Conservation (phyloP, 2,888 invertebrate species). For the Chouioia cunea region DNA sequence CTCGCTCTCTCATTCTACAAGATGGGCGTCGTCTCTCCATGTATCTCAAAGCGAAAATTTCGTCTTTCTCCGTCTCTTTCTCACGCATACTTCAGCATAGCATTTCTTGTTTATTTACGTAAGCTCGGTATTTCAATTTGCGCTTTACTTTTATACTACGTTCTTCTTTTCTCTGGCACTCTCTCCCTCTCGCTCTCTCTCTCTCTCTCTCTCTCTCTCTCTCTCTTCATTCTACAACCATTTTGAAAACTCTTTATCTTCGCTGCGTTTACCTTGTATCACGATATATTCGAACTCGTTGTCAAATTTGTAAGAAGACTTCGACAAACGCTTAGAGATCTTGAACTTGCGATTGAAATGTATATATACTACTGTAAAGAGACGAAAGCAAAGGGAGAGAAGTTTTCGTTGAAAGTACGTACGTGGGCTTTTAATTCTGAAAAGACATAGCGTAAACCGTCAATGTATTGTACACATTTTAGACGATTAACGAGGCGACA, state of each 20-base stretch:
- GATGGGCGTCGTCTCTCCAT: constrained; percentile 2
- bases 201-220: too few relatives aligned
- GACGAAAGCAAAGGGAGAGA: background rate
- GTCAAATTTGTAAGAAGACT: constrained; percentile 5
- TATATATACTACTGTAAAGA: too few relatives aligned
- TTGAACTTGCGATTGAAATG: constrained; percentile 34
- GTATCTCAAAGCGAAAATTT: constrained; percentile 30
- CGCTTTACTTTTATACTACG: constrained; percentile 10
- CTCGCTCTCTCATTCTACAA: background rate
- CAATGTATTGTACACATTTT: constrained; percentile 5
- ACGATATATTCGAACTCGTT: background rate
- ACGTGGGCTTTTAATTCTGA: background rate
- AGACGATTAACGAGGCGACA: constrained; percentile 2
- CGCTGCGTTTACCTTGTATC: background rate
- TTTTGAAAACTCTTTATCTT: too few relatives aligned
- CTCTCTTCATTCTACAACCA: too few relatives aligned
- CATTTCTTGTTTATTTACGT: constrained; percentile 6
- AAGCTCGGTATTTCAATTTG: constrained; percentile 28
- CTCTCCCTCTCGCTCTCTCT: too few relatives aligned
- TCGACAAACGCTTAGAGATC: constrained; percentile 22
- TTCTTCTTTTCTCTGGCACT: too few relatives aligned
- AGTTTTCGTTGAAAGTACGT: background rate
- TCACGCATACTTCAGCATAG: constrained; percentile 25
- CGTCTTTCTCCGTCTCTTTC: background rate
- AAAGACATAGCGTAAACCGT: constrained; percentile 16